A percentile compares a stretch with the other conserved stretches of the same genome.
Conservation (phyloP, 2,888 invertebrate species). For the Coecobrya sp. region DNA sequence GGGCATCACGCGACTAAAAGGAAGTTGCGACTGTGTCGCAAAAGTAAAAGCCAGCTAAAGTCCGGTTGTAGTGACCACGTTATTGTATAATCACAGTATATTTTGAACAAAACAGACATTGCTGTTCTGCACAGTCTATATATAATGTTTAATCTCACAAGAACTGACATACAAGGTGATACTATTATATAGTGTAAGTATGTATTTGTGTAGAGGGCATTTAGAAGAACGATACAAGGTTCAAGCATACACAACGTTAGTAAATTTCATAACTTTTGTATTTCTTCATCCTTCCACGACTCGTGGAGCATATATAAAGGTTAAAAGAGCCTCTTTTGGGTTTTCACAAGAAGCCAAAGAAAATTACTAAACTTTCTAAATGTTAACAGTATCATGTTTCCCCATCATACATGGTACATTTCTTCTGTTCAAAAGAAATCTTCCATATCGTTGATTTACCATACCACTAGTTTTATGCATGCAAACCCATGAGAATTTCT, state of each 20-base stretch:
- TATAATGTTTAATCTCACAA: no score
- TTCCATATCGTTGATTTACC: background rate
- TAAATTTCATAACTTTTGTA: background rate
- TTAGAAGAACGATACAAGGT: background rate
- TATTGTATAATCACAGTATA: no score
- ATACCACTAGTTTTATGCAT: background rate
- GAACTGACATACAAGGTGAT: no score
- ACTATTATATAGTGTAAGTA: no score
- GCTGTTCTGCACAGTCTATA: no score
- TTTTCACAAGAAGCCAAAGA: conserved; percentile 45
- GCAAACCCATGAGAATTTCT: background rate
- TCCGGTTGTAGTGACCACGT: no score
- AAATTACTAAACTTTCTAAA: conserved; percentile 55
- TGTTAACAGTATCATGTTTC: conserved; percentile 55
- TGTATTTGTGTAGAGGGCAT: no score
- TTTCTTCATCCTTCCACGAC: conserved; percentile 23
- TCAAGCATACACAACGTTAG: no score
- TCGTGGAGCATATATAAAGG: conserved; percentile 40
- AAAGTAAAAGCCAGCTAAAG: no score
- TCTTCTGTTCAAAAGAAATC: background rate
- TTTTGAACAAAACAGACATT: no score
- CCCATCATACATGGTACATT: background rate
- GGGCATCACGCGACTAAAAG: no score
- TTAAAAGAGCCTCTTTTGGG: conserved; percentile 36
- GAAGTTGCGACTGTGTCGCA: no score